Evolutionary conservation across 2,797 vertebrate genomes (phyloP).

Genomic region (Rhinichthys osculus): DNA sequence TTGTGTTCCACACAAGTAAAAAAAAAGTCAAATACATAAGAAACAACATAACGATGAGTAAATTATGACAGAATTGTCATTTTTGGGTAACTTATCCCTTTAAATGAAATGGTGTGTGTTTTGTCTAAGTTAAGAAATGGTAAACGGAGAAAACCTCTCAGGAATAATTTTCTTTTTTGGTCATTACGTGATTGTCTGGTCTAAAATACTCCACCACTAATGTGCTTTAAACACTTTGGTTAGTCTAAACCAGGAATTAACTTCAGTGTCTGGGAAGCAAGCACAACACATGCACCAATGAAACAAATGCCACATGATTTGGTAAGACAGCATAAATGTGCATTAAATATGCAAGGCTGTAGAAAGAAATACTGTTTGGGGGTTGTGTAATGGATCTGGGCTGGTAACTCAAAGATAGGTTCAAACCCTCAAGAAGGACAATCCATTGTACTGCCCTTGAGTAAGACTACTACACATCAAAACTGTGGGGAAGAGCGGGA

Average conservation of each 20-base stretch:
- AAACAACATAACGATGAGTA: not conserved
- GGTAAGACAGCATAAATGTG: not conserved
- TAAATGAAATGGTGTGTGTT: not conserved
- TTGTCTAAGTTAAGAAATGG: slow-evolving; percentile 19
- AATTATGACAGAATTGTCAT: not conserved
- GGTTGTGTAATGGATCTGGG: not conserved
- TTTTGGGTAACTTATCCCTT: not conserved
- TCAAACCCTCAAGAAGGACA: not conserved
- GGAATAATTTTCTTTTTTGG: slow-evolving; percentile 11
- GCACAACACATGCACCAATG: not conserved
- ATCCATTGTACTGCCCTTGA: not conserved
- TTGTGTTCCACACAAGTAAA: not conserved
- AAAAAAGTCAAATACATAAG: not conserved
- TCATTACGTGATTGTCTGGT: slow-evolving; percentile 18
- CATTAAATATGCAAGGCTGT: slow-evolving; percentile 19
- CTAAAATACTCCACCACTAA: slow-evolving; percentile 13
- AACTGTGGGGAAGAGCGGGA: not conserved
- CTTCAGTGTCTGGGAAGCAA: slow-evolving; percentile 17
- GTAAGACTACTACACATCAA: not conserved
- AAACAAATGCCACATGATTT: slow-evolving; percentile 18
- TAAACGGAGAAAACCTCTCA: slow-evolving; percentile 2
- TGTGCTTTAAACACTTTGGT: slow-evolving; percentile 27
- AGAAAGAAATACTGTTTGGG: slow-evolving; percentile 17
- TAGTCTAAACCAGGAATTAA: slow-evolving; percentile 28
- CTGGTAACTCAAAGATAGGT: slow-evolving; percentile 5